Conservation (phyloP, 2,113 vertebrate genomes). For the Cottus gobio region DNA sequence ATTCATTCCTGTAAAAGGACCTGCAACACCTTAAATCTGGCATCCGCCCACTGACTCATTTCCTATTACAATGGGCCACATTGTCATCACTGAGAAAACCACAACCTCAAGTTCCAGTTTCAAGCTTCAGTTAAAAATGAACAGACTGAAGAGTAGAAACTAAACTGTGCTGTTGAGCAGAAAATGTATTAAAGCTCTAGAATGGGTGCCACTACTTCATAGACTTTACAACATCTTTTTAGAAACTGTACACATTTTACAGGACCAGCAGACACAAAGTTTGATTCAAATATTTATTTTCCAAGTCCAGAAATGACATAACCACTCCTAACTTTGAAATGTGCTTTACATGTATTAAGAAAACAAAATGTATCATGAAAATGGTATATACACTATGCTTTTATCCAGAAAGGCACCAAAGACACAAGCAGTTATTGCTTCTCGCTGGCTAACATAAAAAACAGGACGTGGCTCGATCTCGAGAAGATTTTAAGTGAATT, state of each 20-base stretch:
- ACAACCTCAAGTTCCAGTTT: conserved; percentile 6
- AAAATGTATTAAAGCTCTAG: neutral
- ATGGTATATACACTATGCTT: conserved; percentile 73
- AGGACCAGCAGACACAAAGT: neutral
- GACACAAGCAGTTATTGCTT: conserved; percentile 61
- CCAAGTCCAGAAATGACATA: conserved; percentile 60
- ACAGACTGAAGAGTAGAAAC: neutral
- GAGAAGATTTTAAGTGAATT: conserved; percentile 35
- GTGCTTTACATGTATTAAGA: conserved; percentile 79
- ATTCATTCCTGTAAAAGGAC: neutral
- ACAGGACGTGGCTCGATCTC: conserved; percentile 22
- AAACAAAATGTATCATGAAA: conserved; percentile 65
- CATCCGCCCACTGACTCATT: neutral
- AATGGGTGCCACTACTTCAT: neutral
- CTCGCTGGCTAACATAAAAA: conserved; percentile 55
- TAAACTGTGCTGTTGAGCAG: neutral
- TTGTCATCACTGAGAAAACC: neutral
- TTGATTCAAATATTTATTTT: conserved; percentile 47
- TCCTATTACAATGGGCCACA: neutral
- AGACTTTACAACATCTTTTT: neutral
- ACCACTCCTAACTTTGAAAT: conserved; percentile 67
- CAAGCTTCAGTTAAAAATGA: neutral
- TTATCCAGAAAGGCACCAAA: conserved; percentile 80
- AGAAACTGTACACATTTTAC: neutral
- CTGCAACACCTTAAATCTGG: neutral